These are phyloP conservation scores for Atrina japonica DNA, from an alignment of 2,888 invertebrate genomes.

Conservation along the genomic window DNA sequence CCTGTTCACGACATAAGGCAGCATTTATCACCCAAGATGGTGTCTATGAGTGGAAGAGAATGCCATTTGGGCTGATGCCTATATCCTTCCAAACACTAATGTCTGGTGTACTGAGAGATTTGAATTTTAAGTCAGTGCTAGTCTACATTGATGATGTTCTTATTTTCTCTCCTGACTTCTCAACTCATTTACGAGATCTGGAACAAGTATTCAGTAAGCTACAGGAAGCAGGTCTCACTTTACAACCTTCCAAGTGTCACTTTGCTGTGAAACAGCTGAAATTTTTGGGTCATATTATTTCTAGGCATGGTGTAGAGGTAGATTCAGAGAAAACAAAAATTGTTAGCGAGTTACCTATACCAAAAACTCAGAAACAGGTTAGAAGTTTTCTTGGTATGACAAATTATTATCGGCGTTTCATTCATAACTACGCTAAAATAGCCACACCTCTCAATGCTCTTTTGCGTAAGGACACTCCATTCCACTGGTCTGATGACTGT, in stretches of 20 bases:
- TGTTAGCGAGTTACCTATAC: no score
- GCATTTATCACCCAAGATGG: slow-evolving; percentile 48
- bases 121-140: no score
- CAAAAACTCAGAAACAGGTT: slow-evolving; percentile 34
- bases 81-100: no score
- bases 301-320: no score
- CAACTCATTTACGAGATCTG: no score
- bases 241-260: background rate
- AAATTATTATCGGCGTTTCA: slow-evolving; percentile 49
- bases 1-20: slow-evolving; percentile 43
- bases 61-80: slow-evolving; percentile 54
- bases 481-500: slow-evolving; percentile 46
- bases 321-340: no score
- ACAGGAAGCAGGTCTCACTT: background rate
- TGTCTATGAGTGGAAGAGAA: no score
- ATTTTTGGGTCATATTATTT: no score
- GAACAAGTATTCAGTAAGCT: background rate
- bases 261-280: no score
- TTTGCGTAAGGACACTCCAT: slow-evolving; percentile 56
- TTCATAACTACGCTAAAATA: slow-evolving; percentile 38
- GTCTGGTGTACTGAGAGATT: no score
- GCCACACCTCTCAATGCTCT: slow-evolving; percentile 60
- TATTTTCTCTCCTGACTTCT: no score
- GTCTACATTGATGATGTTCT: no score
- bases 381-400: slow-evolving; percentile 44